Conservation (phyloP, 2,888 invertebrate species). For the Pterobdella sp. region DNA sequence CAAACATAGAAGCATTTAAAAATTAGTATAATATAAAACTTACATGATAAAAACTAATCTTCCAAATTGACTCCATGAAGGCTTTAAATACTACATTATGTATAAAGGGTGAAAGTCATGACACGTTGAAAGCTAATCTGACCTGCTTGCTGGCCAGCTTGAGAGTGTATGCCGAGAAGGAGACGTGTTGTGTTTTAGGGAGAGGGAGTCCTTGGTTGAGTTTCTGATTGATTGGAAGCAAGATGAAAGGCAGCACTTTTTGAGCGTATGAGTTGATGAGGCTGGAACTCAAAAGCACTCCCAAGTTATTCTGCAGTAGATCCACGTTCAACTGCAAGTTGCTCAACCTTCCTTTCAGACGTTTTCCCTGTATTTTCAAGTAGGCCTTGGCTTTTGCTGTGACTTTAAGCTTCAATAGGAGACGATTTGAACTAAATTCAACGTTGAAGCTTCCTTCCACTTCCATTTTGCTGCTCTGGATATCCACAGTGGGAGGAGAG, state of each 20-base stretch:
- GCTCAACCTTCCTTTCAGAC: neutral
- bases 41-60: too few species aligned
- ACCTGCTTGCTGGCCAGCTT: neutral
- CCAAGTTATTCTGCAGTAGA: neutral
- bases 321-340: neutral
- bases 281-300: neutral
- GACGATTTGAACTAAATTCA: neutral
- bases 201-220: neutral
- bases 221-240: neutral
- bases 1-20: too few species aligned
- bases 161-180: neutral
- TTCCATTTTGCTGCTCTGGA: neutral
- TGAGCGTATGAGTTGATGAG: neutral
- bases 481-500: neutral
- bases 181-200: neutral
- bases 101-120: too few species aligned
- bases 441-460: neutral
- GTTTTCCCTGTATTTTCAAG: neutral
- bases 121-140: neutral
- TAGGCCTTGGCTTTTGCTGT: neutral
- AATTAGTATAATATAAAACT: too few species aligned
- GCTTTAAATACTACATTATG: too few species aligned
- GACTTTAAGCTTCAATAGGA: neutral
- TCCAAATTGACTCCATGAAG: too few species aligned
- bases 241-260: neutral